Base-by-base conservation (phyloP, 2,888 invertebrate species). In the Callosobruchus maculatus region DNA sequence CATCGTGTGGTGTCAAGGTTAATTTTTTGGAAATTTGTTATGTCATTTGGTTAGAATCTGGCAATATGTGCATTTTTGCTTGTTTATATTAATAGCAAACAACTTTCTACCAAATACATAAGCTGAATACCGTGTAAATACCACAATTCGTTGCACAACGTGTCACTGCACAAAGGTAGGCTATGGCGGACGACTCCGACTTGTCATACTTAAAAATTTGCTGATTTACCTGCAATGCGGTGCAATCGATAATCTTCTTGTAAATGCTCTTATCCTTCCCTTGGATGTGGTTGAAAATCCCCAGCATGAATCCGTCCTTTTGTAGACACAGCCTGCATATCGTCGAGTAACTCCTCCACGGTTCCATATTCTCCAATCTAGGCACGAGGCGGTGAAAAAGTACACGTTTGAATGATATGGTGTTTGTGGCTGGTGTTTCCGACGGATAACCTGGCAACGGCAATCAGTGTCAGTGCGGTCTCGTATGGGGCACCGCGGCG, bases 261-360 rank as follows among this genome's bases (percentile, higher is more conserved):
- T 85, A 86, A 82, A 88, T 87, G 80, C 86, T 87, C 75, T 85
- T 87, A 68, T 87, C 86, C 77, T 84, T 86, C 70, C 86, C 86
- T 76, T 86, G 86, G 70, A 88, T 87, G 80, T 90, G 88, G 80
- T 90, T 90, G 85, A 91, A 92, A 82, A 93, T 90, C 73, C 92
- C 91, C 78, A 90, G 87, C 85, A 90, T 89, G 78, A 91, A 89
- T 73, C 91, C 89, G 82, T 91, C 91, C 83, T 90, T 90, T 79
- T 89, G 89, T 81, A 93, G 87, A 84, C 93, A 93, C 78, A 93
- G 86, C 49, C 93, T 90, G 87, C 93, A 93, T 30, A 92, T 89
- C 78, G 89, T 88, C 85, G 91, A 89, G 84, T 91, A 91, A 88
- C 90, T 90, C 72, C 89, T 87, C 84, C 91, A 90, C 79, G 89